Conservation (phyloP, 2,113 vertebrate species). For the Panurus biarmicus region DNA sequence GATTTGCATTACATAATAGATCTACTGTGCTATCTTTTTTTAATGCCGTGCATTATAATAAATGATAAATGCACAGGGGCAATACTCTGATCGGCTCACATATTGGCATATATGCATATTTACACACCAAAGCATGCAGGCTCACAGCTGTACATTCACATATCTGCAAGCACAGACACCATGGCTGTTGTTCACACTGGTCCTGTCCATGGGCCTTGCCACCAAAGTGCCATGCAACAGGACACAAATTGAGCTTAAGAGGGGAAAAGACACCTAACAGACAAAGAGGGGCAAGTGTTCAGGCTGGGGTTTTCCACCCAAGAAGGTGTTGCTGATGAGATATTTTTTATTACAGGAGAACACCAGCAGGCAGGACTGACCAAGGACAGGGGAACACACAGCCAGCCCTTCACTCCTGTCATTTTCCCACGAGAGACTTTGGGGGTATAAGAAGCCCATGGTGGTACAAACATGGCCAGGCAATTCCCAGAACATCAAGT, state of each 20-base stretch:
- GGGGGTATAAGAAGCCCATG: neutral
- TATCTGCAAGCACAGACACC: neutral
- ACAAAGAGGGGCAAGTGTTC: neutral
- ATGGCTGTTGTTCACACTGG: neutral
- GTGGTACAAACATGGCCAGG: neutral
- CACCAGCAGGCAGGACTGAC: neutral
- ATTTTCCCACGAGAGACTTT: rapidly evolving
- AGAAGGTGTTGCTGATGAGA: neutral
- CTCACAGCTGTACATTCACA: neutral
- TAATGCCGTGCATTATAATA: neutral
- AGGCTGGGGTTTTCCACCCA: neutral
- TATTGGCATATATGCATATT: neutral
- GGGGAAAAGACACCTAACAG: neutral
- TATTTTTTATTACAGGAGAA: neutral
- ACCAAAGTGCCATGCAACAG: rapidly evolving
- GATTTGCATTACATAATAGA: neutral
- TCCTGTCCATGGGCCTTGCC: neutral
- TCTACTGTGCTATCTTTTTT: neutral
- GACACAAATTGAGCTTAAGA: neutral
- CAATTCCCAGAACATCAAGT: neutral
- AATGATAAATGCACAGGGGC: neutral
- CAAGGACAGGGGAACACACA: neutral
- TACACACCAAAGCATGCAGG: rapidly evolving
- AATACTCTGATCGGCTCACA: neutral
- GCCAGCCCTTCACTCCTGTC: neutral